These are phyloP conservation scores for Conchocele bisecta DNA, from an alignment of 2,888 invertebrate species.

Conservation along the genomic window DNA sequence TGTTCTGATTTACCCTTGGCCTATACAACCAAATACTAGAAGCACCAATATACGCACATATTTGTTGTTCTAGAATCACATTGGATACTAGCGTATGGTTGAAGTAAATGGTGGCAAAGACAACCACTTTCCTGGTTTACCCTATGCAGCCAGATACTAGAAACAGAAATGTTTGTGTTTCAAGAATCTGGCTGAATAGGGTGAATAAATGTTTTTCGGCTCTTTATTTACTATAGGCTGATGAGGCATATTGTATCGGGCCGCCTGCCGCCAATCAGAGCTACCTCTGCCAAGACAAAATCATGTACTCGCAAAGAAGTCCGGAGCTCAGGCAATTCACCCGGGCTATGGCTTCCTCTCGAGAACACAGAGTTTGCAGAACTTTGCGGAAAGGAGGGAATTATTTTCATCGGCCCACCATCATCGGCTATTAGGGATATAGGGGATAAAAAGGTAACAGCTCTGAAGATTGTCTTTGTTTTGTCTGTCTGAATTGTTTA, in stretches of 20 bases:
- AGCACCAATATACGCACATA: too few species aligned
- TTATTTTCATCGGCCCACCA: slow-evolving; percentile 98
- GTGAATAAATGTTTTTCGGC: background rate
- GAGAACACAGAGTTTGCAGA: slow-evolving; percentile 99
- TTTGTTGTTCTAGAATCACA: too few species aligned
- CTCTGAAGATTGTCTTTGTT: too few species aligned
- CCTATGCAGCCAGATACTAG: too few species aligned
- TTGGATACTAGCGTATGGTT: too few species aligned
- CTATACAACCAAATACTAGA: too few species aligned
- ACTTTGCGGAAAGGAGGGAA: slow-evolving; percentile 88
- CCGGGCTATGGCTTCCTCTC: slow-evolving; percentile 99
- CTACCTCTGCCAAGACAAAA: slow-evolving; percentile 93
- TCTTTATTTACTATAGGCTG: slow-evolving; percentile 86
- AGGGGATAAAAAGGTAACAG: slow-evolving; percentile 95
- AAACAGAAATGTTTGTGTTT: too few species aligned
- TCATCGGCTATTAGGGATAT: slow-evolving; percentile 93
- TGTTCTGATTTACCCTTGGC: too few species aligned
- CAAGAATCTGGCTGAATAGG: too few species aligned
- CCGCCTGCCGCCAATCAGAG: slow-evolving; percentile 93
- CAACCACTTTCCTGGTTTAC: too few species aligned
- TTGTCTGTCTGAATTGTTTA: too few species aligned
- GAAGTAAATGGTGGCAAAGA: too few species aligned
- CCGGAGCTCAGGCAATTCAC: slow-evolving; percentile 95
- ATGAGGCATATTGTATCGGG: slow-evolving; percentile 97
- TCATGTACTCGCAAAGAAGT: slow-evolving; percentile 89